Evolutionary conservation across 2,113 vertebrate species (phyloP).

Genomic region (Macquaria ambigua): DNA sequence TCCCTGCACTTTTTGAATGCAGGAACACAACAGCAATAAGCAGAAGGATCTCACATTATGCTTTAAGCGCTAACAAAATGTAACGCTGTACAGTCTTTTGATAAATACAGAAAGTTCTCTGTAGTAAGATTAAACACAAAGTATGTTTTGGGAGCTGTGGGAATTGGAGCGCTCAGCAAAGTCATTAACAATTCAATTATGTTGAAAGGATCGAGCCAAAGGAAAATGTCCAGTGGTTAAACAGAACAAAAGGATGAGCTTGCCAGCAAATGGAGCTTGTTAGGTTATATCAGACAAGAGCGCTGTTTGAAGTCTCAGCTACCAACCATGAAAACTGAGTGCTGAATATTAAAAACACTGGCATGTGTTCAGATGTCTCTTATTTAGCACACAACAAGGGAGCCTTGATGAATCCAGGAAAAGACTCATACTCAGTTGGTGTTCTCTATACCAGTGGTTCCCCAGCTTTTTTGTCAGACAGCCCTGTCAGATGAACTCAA

Average conservation of each 20-base stretch:
- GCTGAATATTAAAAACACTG: slow-evolving; percentile 22
- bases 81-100: neutral
- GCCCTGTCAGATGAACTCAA: neutral
- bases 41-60: neutral
- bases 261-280: slow-evolving; percentile 31
- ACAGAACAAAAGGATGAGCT: slow-evolving; percentile 43
- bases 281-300: slow-evolving; percentile 29
- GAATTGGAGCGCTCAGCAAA: slow-evolving; percentile 41
- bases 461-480: too few relatives aligned
- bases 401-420: neutral
- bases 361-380: slow-evolving; percentile 14
- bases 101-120: neutral
- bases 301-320: slow-evolving; percentile 26
- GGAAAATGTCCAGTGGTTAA: slow-evolving; percentile 48
- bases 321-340: slow-evolving; percentile 13
- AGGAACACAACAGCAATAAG: neutral
- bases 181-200: slow-evolving; percentile 54
- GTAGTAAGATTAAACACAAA: slow-evolving; percentile 32
- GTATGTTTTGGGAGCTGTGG: slow-evolving; percentile 33
- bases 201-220: slow-evolving; percentile 18
- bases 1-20: neutral
- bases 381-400: neutral
- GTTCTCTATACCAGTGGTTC: neutral
- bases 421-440: neutral
- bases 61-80: neutral